These are phyloP conservation scores for Orientallactaga sibirica DNA, from an alignment of 2,797 vertebrate genomes.

Conservation along the genomic window DNA sequence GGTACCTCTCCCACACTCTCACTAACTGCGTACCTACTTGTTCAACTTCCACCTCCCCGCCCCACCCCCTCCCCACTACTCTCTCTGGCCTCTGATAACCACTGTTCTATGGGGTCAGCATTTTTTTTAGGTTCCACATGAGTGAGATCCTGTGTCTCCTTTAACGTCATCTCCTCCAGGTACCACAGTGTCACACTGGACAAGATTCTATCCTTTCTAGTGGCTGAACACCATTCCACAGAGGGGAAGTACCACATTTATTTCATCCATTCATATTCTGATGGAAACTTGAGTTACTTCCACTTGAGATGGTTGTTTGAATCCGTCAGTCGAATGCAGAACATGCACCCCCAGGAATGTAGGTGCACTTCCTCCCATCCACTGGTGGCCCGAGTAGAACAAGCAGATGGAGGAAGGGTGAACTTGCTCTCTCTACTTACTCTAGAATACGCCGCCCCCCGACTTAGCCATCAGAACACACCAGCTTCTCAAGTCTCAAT, in stretches of 20 bases:
- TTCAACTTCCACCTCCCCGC: too few relatives aligned
- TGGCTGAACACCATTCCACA: neutral
- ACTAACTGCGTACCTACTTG: too few relatives aligned
- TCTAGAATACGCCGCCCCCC: neutral
- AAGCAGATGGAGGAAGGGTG: neutral
- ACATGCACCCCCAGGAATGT: rapidly evolving
- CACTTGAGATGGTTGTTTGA: neutral
- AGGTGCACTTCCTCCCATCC: too few relatives aligned
- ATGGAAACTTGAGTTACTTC: neutral
- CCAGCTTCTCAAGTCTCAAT: neutral
- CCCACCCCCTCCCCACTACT: neutral
- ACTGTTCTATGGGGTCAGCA: neutral
- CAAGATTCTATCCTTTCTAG: neutral
- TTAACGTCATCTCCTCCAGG: neutral
- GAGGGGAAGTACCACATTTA: neutral
- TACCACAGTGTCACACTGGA: neutral
- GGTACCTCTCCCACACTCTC: too few relatives aligned
- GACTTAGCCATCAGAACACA: neutral
- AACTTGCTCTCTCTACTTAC: neutral
- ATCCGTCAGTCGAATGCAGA: neutral
- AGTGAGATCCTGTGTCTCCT: neutral
- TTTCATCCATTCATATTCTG: neutral
- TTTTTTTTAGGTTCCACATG: neutral
- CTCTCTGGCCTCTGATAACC: neutral
- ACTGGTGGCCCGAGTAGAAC: neutral